Conservation (phyloP, 2,888 invertebrate genomes). For the Plagodis pulveraria region DNA sequence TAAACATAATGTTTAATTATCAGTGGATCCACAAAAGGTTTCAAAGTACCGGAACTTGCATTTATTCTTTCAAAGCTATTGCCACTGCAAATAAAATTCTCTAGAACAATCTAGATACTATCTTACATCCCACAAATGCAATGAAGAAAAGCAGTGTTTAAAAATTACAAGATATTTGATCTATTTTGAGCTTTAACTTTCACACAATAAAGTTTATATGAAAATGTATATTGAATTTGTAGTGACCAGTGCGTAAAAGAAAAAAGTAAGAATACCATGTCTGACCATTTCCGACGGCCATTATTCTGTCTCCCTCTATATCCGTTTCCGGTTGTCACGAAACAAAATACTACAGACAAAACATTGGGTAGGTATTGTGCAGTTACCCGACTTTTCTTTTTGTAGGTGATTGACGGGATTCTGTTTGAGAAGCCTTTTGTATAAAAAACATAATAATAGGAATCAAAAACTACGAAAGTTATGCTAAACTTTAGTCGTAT, state of each 20-base stretch:
- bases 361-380: slow-evolving; percentile 40
- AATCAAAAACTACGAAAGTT: too few relatives aligned
- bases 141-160: slow-evolving; percentile 8
- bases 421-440: slow-evolving; percentile 11
- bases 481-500: too few relatives aligned
- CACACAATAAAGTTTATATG: slow-evolving; percentile 33
- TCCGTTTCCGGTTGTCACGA: slow-evolving; percentile 83
- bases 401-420: slow-evolving; percentile 34
- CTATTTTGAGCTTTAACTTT: slow-evolving; percentile 33
- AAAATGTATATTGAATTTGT: slow-evolving; percentile 65
- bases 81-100: slow-evolving; percentile 11
- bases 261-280: slow-evolving; percentile 81
- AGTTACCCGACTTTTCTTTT: slow-evolving; percentile 30
- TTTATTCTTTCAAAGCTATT: not conserved
- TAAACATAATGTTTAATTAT: too few relatives aligned
- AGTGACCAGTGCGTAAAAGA: slow-evolving; percentile 74
- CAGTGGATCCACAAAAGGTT: too few relatives aligned
- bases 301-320: slow-evolving; percentile 85
- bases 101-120: slow-evolving; percentile 36
- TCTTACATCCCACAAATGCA: slow-evolving; percentile 49
- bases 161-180: slow-evolving; percentile 16
- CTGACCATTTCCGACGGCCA: slow-evolving; percentile 85
- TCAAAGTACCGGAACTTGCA: too few relatives aligned
- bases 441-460: too few relatives aligned
- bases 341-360: slow-evolving; percentile 79